Evolutionary conservation across 2,888 invertebrate genomes (phyloP), one percentile per base, ranked within the genome.

Genomic region (Dicranocentrus wangi): DNA sequence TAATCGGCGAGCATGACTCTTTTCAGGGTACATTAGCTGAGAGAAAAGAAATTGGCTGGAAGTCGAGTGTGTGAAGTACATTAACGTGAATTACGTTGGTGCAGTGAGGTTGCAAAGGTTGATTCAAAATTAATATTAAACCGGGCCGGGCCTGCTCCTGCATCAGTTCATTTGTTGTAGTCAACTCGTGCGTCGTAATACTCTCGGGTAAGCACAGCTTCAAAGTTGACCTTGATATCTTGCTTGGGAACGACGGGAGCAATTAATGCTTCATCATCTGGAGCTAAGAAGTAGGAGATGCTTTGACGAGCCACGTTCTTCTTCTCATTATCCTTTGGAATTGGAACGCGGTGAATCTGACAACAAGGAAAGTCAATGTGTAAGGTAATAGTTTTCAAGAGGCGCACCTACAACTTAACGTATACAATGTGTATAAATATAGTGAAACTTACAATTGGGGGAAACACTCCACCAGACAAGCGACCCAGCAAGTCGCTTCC

Each of bases 261-360:
- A 75, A 92, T 89, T 51, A 88, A 87, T 3, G 91, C 90, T 82
- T 90, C 90, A 85, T 89, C 89, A 89, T 93, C 93, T 2, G 94
- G 94, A 89, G 93, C 93, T 86, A 93, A 93, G 90, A 94, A 94
- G 90, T 92, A 93, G 32, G 93, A 93, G 83, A 94, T 92, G 87
- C 93, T 93, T 89, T 93, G 93, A 15, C 93, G 92, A 2, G 92
- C 92, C 82, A 92, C 90, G 0, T 92, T 91, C 78, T 92, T 91
- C 8, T 91, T 90, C 87, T 91, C 90, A 81, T 91, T 90, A 28
- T 93, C 92, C n/a, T 92, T 90, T 0, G 94, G 94, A 3, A 94
- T 91, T 19, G 93, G 92, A 10, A 94, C 93, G 51, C 94, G 92
- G 88, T 94, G 94, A 88, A 92, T 90, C 92, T 93, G 88, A 2